A percentile compares a stretch with the other conserved stretches of the same genome.
phyloP scores from a whole-genome alignment of 2,113 vertebrate genomes.

The Rhipidura dahli region DNA sequence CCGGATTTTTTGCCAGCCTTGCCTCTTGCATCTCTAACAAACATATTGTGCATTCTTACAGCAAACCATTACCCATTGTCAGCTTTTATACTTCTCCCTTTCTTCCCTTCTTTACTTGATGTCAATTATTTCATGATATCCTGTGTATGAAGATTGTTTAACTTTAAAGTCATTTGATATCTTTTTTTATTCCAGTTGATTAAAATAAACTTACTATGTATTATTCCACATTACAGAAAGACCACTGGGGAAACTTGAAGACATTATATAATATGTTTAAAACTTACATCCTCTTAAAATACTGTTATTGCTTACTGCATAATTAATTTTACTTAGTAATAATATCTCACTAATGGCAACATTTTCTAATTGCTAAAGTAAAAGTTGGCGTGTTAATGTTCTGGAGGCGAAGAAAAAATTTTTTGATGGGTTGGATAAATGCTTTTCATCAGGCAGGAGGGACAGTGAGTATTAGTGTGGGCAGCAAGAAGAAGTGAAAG shows the following conservation, averaged over 20 bases:
- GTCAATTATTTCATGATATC: not conserved
- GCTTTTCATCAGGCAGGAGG: not conserved
- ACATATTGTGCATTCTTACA: not conserved
- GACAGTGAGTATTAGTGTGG: not conserved
- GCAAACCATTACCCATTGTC: not conserved
- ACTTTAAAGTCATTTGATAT: not conserved
- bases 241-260: not conserved
- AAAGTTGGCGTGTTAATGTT: not conserved
- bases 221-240: not conserved
- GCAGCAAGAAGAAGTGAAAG: not conserved
- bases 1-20: not conserved
- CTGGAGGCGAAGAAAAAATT: not conserved
- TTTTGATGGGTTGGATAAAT: not conserved
- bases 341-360: not conserved
- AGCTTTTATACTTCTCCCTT: not conserved
- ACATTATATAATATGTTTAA: not conserved
- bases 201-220: not conserved
- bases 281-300: not conserved
- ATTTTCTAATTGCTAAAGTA: not conserved
- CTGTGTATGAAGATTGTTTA: not conserved
- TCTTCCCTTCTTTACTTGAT: not conserved
- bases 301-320: not conserved
- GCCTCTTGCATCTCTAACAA: not conserved
- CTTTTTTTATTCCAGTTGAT: not conserved
- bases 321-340: not conserved